Evolutionary conservation across 92 coral and sea anemone species (phyloP), one percentile per base, ranked within the genome.

Genomic region (Umimayanthus kanabou): DNA sequence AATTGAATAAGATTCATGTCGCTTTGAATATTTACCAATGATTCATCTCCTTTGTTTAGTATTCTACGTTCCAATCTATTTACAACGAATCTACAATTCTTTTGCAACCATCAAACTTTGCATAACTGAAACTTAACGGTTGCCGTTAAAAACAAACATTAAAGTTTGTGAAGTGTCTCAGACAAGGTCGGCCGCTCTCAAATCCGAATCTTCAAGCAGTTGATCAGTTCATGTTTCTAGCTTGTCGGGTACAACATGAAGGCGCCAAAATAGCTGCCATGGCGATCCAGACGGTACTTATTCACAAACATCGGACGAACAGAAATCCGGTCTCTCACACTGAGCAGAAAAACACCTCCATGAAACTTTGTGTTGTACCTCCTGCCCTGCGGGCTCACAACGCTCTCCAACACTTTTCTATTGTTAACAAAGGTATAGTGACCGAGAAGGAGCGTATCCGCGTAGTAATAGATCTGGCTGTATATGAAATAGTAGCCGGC

Each of bases 401-500:
- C 73, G 29, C 89, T 82, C 37, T 79, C 87, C 88, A 91, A 71
- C 18, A 96, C 95, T 9, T 61, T 74, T 0, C 77, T 42, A 16
- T 72, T 43, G 84, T 95, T 95, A 77, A 96, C 85, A 39, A 18
- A 90, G 82, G 93, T 93, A 0, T 13, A 39, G 87, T 96, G 98
- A 22, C 90, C 91, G 81, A 80, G 57, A 0, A 33, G 72, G 15
- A 40, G 23, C 20, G 79, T 57, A 65, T 85, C 89, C 14, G 80
- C 93, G 74, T 49, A 88, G 89, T 90, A 90, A 74, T 66, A 91
- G 81, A 96, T 87, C 89, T 96, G 98, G 80, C 98, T 96, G 91
- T 96, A 96, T 11, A 96, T 88, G 95, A 70, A 93, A 89, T 96
- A 95, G 81, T 79, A 89, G 40, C 98, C 98, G 6, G 93, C 90